Conservation (phyloP, 2,113 vertebrate species). For the Eolophus roseicapilla region DNA sequence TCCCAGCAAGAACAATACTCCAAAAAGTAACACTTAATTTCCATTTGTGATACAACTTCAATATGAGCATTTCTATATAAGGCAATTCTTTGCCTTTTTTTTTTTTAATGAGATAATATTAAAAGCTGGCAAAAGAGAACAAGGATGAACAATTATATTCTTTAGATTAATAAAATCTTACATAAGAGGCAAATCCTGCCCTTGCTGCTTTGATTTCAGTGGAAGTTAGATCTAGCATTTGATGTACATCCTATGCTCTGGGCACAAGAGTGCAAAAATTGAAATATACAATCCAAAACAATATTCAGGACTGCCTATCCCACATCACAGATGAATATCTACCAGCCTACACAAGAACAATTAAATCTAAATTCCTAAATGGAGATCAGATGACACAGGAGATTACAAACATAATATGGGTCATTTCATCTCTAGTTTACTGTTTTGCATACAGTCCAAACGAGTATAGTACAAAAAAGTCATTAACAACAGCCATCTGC, state of each 20-base stretch:
- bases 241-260: not conserved
- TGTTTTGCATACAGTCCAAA: not conserved
- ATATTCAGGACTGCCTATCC: not conserved
- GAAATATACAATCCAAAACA: slow-evolving; percentile 10
- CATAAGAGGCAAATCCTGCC: not conserved
- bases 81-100: not conserved
- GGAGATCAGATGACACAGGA: not conserved
- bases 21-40: slow-evolving; percentile 45
- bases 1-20: slow-evolving; percentile 8
- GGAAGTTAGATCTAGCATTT: not conserved
- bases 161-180: not conserved
- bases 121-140: not conserved
- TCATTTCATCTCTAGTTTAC: slow-evolving; percentile 17
- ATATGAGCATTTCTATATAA: slow-evolving; percentile 9
- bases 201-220: not conserved
- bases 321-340: slow-evolving; percentile 9
- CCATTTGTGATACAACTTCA: slow-evolving; percentile 14
- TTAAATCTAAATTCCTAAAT: slow-evolving; percentile 36
- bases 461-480: not conserved
- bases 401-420: not conserved
- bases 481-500: not conserved
- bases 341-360: slow-evolving; percentile 29
- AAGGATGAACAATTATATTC: not conserved
- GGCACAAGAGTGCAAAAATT: not conserved
- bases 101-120: not conserved